Base-by-base conservation (phyloP, 2,797 vertebrate species). In the Dryobates pubescens region DNA sequence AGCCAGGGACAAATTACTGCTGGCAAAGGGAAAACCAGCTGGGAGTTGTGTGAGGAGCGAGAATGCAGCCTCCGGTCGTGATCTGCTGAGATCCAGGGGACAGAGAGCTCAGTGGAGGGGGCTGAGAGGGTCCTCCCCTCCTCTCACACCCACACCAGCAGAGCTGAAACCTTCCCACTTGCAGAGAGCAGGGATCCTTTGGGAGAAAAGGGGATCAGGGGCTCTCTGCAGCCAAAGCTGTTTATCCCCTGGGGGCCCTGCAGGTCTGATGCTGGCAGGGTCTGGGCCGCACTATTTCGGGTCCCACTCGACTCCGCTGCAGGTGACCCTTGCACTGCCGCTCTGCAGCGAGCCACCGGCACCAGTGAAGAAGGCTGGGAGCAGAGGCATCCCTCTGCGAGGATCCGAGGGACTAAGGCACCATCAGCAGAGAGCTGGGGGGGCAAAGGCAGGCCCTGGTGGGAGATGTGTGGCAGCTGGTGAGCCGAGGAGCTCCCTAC, bases 401-500 rank as follows among this genome's bases (percentile, higher is more conserved):
- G 41, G 70, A 18, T 41, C 67, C 34, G 2, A 22, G 17, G 9
- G 4, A n/a, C 24, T 13, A 41, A 26, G 49, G 49, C 49, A 51
- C 49, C 49, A 51, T 51, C 49, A 51, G 49, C 22, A 38, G 38
- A 23, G 7, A 12, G 51, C 78, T 22, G 83, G 86, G 86, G 86
- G 86, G 67, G 34, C 18, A 14, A 36, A 57, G 74, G 36, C 9
- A 70, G 17, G 34, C 63, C 71, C 6, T 1, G 67, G 65, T 32
- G 38, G 43, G 65, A 41, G 74, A 8, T 43, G 59, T 29, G 23
- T 63, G 92, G 65, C 93, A 82, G 63, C 3, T 96, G 96, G 97
- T 64, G 92, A 97, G 95, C 97, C 89, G 76, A 96, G 93, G 98
- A 96, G 97, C 97, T 99, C 98, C 99, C 99, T 99, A 99, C 99